Evolutionary conservation across 2,888 invertebrate species (phyloP).

Genomic region (Mellilla xanthometata): DNA sequence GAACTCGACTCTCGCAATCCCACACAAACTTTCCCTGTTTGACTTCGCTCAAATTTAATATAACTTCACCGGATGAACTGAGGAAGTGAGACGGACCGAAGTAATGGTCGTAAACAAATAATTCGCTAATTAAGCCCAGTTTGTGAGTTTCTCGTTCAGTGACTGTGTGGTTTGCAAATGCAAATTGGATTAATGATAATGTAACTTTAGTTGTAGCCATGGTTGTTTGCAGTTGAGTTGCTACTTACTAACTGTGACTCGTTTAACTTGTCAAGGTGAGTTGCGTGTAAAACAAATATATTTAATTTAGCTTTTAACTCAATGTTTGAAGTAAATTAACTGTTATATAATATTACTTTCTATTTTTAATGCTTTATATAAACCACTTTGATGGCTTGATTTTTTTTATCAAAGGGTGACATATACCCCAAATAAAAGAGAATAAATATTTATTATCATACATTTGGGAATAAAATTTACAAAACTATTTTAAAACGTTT

Average conservation of each 20-base stretch:
- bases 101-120: constrained; percentile 46
- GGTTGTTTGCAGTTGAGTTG: constrained; percentile 12
- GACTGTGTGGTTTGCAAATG: constrained; percentile 53
- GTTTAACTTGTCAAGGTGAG: constrained; percentile 11
- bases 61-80: constrained; percentile 46
- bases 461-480: no score
- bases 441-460: no score
- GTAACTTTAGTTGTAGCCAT: constrained; percentile 20
- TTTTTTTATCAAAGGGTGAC: no score
- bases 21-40: constrained; percentile 50
- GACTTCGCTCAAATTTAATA: constrained; percentile 53
- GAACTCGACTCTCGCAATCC: constrained; percentile 40
- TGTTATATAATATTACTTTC: no score
- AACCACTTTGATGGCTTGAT: no score
- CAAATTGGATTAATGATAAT: constrained; percentile 36
- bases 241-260: not conserved
- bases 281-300: not conserved
- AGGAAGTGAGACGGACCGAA: constrained; percentile 43
- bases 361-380: no score
- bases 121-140: constrained; percentile 42
- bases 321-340: no score
- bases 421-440: no score
- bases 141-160: constrained; percentile 61
- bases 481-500: no score
- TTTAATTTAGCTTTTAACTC: no score